Base-by-base conservation (phyloP, 2,888 invertebrate genomes). In the Phyto melanocephala region DNA sequence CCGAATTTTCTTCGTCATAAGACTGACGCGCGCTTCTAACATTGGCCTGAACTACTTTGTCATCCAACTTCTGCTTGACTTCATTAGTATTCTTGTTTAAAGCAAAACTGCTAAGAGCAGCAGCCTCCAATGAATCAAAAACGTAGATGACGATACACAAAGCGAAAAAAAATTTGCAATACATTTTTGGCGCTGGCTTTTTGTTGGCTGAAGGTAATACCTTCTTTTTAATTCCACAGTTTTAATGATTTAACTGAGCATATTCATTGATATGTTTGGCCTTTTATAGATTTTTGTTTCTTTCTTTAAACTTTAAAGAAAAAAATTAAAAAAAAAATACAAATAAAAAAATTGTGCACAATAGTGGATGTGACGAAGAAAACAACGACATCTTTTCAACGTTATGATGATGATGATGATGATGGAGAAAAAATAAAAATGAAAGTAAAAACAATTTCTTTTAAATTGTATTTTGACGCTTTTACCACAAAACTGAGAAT, bases 401-500 rank as follows among this genome's bases (percentile, higher is more conserved):
- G 42, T 76, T 50, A 40, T 28, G 47, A 56, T 40, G 70, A 47
- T 63, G 54, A 75, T 80, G 74, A 62, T 42, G 77, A 40, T 68
- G 70, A 28, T 50, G 67, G 72, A 74, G 72, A 77, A 84, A 84
- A 81, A 62, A 87, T 65, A 81, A 86, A 88, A 88, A 87, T 87
- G 88, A 86, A 88, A 88, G 84, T 84, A 87, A 81, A 85, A 85
- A 77, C 81, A 83, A 63, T 78, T 68, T 67, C 60, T 63, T 65
- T 47, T 75, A 45, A 54, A 81, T 62, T 28, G 4, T n/a, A n/a
- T 47, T 63, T 62, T 81, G 35, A 35, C 76, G 67, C 78, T 81
- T 83, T 83, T 81, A 84, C 84, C 80, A 56, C 47, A 63, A 79
- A 58, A 75, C 50, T 37, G 40, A 71, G 62, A 37, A 15, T 1